Percentiles rank a stretch among this genome's conserved stretches.
Conservation (phyloP, 2,888 invertebrate species). For the Amphiduros pacificus region DNA sequence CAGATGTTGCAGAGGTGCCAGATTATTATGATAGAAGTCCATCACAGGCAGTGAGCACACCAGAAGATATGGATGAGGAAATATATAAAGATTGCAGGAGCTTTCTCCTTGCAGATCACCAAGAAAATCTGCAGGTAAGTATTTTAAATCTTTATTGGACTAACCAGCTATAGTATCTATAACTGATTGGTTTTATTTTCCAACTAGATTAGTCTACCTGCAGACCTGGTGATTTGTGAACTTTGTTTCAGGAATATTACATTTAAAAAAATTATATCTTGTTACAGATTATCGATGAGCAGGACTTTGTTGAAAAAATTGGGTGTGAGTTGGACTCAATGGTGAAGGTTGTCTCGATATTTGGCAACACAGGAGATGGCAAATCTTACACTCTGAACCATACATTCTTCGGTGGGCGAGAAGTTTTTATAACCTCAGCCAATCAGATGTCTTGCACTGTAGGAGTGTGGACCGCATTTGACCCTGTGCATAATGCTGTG, state of each 20-base stretch:
- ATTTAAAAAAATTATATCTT: constrained; percentile 2
- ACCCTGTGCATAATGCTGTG: constrained; percentile 69
- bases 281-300: constrained; percentile 48
- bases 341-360: constrained; percentile 77
- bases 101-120: constrained; percentile 55
- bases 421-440: constrained; percentile 70
- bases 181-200: no score
- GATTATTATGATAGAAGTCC: no score
- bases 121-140: constrained; percentile 51
- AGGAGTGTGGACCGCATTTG: constrained; percentile 78
- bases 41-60: neutral
- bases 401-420: constrained; percentile 69
- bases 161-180: no score
- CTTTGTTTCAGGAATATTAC: no score
- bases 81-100: constrained; percentile 38
- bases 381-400: constrained; percentile 80
- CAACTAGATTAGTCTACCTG: no score
- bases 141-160: neutral
- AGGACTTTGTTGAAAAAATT: constrained; percentile 53
- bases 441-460: constrained; percentile 74
- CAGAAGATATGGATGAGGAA: constrained; percentile 19
- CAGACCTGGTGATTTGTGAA: no score
- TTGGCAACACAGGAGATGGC: constrained; percentile 83
- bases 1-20: no score
- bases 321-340: constrained; percentile 45